Conservation (phyloP, 2,888 invertebrate species). For the Tiliacea aurago region DNA sequence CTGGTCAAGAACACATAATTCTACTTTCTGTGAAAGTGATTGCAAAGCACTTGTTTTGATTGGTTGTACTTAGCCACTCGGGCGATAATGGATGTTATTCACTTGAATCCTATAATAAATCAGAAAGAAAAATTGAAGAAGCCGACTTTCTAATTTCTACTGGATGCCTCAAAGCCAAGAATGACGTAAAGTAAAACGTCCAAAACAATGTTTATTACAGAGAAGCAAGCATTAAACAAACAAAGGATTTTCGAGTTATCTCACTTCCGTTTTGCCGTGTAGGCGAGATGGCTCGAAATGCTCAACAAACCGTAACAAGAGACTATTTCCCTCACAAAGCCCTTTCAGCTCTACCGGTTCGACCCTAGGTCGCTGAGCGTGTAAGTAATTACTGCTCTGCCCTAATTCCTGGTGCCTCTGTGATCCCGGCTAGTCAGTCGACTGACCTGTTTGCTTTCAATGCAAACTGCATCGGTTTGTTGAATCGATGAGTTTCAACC, state of each 20-base stretch:
- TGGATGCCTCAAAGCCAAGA: slow-evolving; percentile 28
- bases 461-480: slow-evolving; percentile 67
- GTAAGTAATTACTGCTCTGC: slow-evolving; percentile 85
- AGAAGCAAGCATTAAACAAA: slow-evolving; percentile 53
- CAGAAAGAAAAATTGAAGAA: slow-evolving; percentile 41
- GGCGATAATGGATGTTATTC: slow-evolving; percentile 53
- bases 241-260: slow-evolving; percentile 62
- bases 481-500: slow-evolving; percentile 60
- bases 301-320: slow-evolving; percentile 80
- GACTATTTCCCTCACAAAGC: slow-evolving; percentile 80
- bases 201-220: slow-evolving; percentile 34
- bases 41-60: slow-evolving; percentile 54
- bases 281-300: slow-evolving; percentile 69
- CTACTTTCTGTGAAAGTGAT: slow-evolving; percentile 61
- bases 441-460: slow-evolving; percentile 75
- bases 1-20: slow-evolving; percentile 47
- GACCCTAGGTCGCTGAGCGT: slow-evolving; percentile 74
- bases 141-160: slow-evolving; percentile 43
- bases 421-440: slow-evolving; percentile 70
- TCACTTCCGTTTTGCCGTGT: slow-evolving; percentile 61
- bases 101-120: slow-evolving; percentile 43
- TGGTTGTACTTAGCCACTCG: slow-evolving; percentile 43
- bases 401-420: slow-evolving; percentile 80
- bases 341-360: slow-evolving; percentile 79
- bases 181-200: slow-evolving; percentile 32